phyloP scores from a whole-genome alignment of 2,888 invertebrate genomes.

The Melinaea menophilus region DNA sequence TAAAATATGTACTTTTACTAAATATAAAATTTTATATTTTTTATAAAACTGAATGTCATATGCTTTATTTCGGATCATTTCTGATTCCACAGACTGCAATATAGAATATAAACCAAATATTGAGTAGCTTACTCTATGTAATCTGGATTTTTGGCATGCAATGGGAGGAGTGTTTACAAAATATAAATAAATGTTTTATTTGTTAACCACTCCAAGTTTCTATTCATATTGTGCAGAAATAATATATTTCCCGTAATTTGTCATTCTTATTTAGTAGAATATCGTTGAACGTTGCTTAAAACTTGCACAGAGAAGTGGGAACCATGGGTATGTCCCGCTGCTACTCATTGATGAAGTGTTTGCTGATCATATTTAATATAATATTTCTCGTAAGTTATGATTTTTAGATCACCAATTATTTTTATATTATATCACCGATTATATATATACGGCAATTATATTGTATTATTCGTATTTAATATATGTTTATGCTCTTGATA shows the following conservation, averaged over 20 bases:
- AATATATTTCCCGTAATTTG: neutral
- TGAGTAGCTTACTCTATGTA: neutral
- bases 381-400: constrained; percentile 83
- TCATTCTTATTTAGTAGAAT: neutral
- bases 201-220: neutral
- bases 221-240: neutral
- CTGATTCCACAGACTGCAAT: neutral
- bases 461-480: too few relatives aligned
- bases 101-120: neutral
- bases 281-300: neutral
- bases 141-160: neutral
- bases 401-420: too few relatives aligned
- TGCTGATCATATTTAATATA: constrained; percentile 84
- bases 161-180: constrained; percentile 25
- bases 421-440: too few relatives aligned
- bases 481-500: too few relatives aligned
- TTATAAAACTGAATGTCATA: too few relatives aligned
- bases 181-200: constrained; percentile 21
- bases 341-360: constrained; percentile 83
- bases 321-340: constrained; percentile 84
- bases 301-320: neutral
- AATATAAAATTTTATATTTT: too few relatives aligned
- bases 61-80: too few relatives aligned
- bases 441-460: too few relatives aligned
- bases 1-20: too few relatives aligned